Evolutionary conservation across 2,113 vertebrate species (phyloP), one percentile per base, ranked within the genome.

Genomic region (Salvelinus alpinus): DNA sequence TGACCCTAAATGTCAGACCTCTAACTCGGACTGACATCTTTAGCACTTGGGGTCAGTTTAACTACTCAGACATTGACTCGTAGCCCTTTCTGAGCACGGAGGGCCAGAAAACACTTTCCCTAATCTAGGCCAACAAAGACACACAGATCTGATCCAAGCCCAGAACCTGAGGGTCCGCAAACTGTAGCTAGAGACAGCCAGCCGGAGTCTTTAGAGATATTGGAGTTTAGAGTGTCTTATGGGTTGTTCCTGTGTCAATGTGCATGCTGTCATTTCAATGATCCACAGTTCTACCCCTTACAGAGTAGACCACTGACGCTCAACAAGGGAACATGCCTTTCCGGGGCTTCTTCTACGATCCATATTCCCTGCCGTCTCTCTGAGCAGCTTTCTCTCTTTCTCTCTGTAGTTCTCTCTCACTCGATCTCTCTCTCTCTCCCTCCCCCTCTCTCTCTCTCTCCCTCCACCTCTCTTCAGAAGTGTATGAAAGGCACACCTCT

Each of bases 101-200:
- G 74, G 64, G 73, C 78, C 81, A 86, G 65, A 77, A 81, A 44
- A 69, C 25, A n/a, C 1, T 20, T 78, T 81, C 77, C 71, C 72
- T 74, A 72, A 78, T 47, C 5, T 16, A 20, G 47, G 51, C 29
- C 65, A 78, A 88, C 85, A 88, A 89, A 88, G 82, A 84, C 64
- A 70, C 72, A 86, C 79, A 84, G 66, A 86, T 87, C 51, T 54
- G 3, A 62, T 62, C n/a, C 59, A 8, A 62, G 59, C 60, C 20
- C 20, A 64, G 22, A 64, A 13, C 60, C 60, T n/a, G 60, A 62
- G 3, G 6, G 34, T 34, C 34, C 34, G 5, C n/a, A 62, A 8
- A 62, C 6, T 24, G 20, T n/a, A 24, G 20, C 22, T 16, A 8
- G 60, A 24, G 60, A 62, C 11, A 27, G 64, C 18, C 13, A 7